A percentile compares a stretch with the other conserved stretches of the same genome.
These are phyloP conservation scores for Nothura maculosa DNA, from an alignment of 2,797 vertebrate species.

Conservation along the genomic window DNA sequence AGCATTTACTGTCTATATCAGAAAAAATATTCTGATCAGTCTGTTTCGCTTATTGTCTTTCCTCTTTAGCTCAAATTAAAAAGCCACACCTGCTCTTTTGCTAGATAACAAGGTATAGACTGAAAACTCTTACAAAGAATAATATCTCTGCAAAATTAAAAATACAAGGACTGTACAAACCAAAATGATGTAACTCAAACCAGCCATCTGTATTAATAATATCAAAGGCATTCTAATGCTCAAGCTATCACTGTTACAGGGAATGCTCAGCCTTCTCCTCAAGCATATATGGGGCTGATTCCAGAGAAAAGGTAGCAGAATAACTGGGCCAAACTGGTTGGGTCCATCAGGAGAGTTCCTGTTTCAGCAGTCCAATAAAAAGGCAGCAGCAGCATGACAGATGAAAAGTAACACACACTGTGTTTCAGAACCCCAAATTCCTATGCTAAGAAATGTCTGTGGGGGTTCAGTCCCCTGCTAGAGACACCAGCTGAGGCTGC, in stretches of 20 bases:
- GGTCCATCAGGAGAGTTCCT: background rate
- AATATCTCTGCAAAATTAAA: background rate
- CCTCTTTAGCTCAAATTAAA: background rate
- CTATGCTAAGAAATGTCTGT: background rate
- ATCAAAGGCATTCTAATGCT: background rate
- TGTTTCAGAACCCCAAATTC: background rate
- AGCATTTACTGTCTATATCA: background rate
- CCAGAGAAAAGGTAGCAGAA: background rate
- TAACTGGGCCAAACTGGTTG: background rate
- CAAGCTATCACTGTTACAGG: background rate
- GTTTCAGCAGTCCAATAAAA: background rate
- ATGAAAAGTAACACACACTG: background rate
- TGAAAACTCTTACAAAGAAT: background rate
- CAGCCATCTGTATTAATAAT: background rate
- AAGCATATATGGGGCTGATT: background rate
- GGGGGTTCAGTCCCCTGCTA: background rate
- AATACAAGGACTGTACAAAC: background rate
- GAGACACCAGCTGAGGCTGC: background rate
- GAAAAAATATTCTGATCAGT: background rate
- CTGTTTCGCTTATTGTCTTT: conserved; percentile 5
- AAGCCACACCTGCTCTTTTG: background rate
- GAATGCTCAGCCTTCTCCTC: background rate
- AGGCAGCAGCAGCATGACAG: background rate
- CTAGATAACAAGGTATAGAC: background rate
- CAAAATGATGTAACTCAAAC: background rate